phyloP scores from a whole-genome alignment of 2,797 vertebrate species.

The Epinephelus awoara region DNA sequence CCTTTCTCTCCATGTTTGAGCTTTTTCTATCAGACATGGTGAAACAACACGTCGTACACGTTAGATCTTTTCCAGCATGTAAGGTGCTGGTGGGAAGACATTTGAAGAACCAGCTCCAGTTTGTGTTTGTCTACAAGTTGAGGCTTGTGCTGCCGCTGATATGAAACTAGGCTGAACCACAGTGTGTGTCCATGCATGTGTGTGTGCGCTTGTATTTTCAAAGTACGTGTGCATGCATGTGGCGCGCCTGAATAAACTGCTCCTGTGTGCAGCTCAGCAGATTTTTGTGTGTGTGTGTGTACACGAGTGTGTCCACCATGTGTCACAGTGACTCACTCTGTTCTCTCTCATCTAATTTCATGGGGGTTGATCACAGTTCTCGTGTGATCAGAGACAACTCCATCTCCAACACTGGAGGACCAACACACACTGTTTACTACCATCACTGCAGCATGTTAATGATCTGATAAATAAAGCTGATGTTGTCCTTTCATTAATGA shows the following conservation, averaged over 20 bases:
- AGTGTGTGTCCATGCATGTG: not conserved
- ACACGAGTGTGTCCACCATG: not conserved
- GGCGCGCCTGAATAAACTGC: not conserved
- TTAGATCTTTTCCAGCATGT: not conserved
- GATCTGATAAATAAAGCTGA: not conserved
- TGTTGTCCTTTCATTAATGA: not conserved
- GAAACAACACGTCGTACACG: not conserved
- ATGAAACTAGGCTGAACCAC: constrained; percentile 35
- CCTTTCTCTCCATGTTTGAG: too few species aligned
- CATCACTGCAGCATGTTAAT: not conserved
- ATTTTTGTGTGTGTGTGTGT: not conserved
- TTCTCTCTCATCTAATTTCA: constrained; percentile 33
- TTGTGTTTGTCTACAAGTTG: constrained; percentile 39
- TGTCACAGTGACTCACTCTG: constrained; percentile 37
- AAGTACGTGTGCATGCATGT: not conserved
- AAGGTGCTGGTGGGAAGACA: not conserved
- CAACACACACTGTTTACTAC: not conserved
- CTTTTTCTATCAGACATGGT: not conserved
- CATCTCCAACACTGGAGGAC: not conserved
- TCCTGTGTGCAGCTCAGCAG: not conserved
- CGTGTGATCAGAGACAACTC: constrained; percentile 19
- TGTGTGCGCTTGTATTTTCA: not conserved
- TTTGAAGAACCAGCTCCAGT: constrained; percentile 20
- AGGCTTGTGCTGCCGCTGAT: constrained; percentile 42
- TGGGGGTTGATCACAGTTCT: not conserved